Percentiles rank a stretch among this genome's conserved stretches.
Evolutionary conservation across 2,113 vertebrate genomes (phyloP).

Genomic region (Ceratotherium simum): DNA sequence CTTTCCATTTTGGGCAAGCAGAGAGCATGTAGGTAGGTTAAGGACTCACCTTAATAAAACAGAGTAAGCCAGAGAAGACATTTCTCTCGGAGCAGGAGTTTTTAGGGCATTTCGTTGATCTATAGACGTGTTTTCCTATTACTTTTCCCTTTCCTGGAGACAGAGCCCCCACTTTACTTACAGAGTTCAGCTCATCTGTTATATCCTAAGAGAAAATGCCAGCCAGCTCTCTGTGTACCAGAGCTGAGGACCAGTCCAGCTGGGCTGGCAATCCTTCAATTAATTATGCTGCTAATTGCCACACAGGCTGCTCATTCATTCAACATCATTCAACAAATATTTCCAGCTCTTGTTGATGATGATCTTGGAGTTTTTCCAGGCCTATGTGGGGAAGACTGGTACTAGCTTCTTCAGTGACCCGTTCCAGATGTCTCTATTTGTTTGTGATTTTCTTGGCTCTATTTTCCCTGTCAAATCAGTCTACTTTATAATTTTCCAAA

Average conservation of each 20-base stretch:
- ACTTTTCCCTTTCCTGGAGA: conserved; percentile 15
- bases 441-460: conserved; percentile 63
- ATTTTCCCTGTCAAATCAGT: conserved; percentile 14
- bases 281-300: conserved; percentile 79
- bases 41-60: neutral
- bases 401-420: conserved; percentile 61
- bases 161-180: neutral
- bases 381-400: conserved; percentile 53
- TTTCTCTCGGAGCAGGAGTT: neutral
- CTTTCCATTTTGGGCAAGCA: neutral
- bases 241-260: conserved; percentile 58
- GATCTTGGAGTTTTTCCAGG: conserved; percentile 73
- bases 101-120: neutral
- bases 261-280: conserved; percentile 73
- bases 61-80: neutral
- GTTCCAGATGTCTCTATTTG: conserved; percentile 67
- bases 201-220: conserved; percentile 25
- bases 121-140: neutral
- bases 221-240: conserved; percentile 26
- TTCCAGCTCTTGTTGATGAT: conserved; percentile 68
- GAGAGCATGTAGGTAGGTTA: neutral
- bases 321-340: conserved; percentile 74
- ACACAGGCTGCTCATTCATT: conserved; percentile 68
- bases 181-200: neutral
- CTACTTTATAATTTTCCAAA: conserved; percentile 53